phyloP scores from a whole-genome alignment of 1,140 invertebrate species.

The Berghia stephanieae region DNA sequence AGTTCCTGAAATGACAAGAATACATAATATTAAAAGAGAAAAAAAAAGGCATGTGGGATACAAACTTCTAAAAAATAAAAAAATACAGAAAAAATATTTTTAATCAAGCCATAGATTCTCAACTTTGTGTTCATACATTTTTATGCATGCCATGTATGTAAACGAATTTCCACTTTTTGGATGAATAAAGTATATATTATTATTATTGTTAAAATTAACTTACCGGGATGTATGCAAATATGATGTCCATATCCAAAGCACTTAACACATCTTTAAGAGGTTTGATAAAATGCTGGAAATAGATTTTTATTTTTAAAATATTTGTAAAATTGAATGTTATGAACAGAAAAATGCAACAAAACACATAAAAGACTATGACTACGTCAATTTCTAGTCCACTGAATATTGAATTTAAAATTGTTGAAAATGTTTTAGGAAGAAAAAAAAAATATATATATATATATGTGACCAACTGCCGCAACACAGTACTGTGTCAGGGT shows the following conservation, averaged over 20 bases:
- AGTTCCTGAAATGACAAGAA: constrained; percentile 78
- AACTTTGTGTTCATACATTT: no score
- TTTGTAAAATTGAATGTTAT: background rate
- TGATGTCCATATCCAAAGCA: constrained; percentile 78
- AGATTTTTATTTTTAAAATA: constrained; percentile 21
- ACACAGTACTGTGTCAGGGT: no score
- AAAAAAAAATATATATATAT: no score
- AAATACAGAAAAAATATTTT: background rate
- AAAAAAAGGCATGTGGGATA: background rate
- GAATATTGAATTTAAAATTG: no score
- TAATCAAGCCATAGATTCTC: no score
- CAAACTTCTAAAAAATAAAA: background rate
- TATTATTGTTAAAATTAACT: constrained; percentile 38
- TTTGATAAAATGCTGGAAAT: constrained; percentile 65
- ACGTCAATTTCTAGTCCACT: no score
- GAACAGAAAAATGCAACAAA: background rate
- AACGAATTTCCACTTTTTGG: no score
- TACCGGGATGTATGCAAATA: constrained; percentile 91
- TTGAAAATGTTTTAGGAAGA: no score
- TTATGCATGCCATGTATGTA: no score
- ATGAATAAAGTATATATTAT: no score
- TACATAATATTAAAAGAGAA: no score
- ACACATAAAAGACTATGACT: background rate
- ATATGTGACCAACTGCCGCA: no score
- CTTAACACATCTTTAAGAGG: constrained; percentile 76